A percentile compares a stretch with the other conserved stretches of the same genome.
Conservation (phyloP, 2,797 vertebrate genomes). For the Hydrocynus forskahlii region DNA sequence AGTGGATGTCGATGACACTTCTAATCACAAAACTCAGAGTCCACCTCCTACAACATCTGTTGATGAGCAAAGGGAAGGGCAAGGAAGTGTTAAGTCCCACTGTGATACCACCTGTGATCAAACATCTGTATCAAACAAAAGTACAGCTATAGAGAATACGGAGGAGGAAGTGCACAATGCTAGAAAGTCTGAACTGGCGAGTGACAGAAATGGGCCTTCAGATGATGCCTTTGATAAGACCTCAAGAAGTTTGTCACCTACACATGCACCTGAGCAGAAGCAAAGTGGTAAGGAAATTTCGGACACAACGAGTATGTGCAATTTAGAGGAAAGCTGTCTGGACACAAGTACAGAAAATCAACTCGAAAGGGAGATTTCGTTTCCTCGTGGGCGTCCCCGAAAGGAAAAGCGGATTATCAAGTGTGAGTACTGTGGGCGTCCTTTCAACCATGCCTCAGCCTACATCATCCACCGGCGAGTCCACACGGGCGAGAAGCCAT, state of each 20-base stretch:
- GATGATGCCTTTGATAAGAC: not conserved
- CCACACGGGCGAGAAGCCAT: constrained; percentile 81
- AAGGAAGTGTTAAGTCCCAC: not conserved
- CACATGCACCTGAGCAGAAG: not conserved
- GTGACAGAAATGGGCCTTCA: not conserved
- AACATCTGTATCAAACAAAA: not conserved
- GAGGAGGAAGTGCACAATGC: not conserved
- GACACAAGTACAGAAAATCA: not conserved
- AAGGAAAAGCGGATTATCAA: constrained; percentile 60
- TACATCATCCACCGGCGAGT: constrained; percentile 78
- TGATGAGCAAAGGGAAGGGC: not conserved
- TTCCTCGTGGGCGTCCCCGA: constrained; percentile 54
- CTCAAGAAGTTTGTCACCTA: constrained; percentile 9
- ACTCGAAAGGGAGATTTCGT: constrained; percentile 1
- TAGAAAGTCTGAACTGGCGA: constrained; percentile 18
- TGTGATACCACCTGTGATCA: not conserved
- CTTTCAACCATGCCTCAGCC: constrained; percentile 75
- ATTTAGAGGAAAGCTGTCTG: not conserved
- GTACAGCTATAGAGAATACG: constrained; percentile 25
- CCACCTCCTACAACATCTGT: not conserved
- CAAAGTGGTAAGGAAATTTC: constrained; percentile 14
- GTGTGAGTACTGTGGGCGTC: constrained; percentile 72
- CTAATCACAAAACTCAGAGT: constrained; percentile 3
- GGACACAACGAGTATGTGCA: not conserved
- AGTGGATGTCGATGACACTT: not conserved